Base-by-base conservation (phyloP, 2,113 vertebrate species). In the Procavia capensis region DNA sequence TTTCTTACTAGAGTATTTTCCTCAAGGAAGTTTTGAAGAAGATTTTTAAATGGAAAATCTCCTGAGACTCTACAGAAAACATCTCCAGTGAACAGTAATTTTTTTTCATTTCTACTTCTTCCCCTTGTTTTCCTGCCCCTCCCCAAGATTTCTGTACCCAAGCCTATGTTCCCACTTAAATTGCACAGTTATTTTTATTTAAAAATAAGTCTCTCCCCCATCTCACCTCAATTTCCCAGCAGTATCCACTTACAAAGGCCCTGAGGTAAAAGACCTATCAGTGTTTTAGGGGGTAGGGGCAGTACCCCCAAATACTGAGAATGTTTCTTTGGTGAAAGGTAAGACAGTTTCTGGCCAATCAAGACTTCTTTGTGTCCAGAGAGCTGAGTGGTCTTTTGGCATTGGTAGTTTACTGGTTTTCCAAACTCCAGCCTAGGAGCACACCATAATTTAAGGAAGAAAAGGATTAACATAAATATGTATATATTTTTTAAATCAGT, bases 271-370 rank as follows among this genome's bases (percentile, higher is more conserved):
- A 98, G 96, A 20, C 97, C 98, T 95, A 98, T 97, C 98, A 98
- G 98, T 98, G 98, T 98, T 99, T 98, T 50, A 13, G 47, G 47
- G 47, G 47, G 47, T 50, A 13, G 98, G 99, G 98, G 98, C 98
- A 98, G 98, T 96, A 94, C 98, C 98, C 98, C 97, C 96, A 97
- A 98, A 98, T 98, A 99, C 98, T 97, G 98, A 97, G 98, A 98
- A 98, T 96, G 70, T 95, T 96, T 99, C 99, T 99, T 99, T 99
- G 99, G 99, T 99, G 98, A 98, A 98, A 98, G 98, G 98, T 97
- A 96, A 98, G 97, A 98, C 90, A 95, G 22, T 95, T 94, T 96
- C 82, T 84, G 97, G 98, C 95, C 98, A 98, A 97, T 93, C 96
- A 72, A 88, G 97, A 91, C 96, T 97, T 85, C 85, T 93, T 96